A percentile compares a stretch with the other conserved stretches of the same genome.
Evolutionary conservation across 2,888 invertebrate species (phyloP).

Genomic region (Gandaritis pyraliata): DNA sequence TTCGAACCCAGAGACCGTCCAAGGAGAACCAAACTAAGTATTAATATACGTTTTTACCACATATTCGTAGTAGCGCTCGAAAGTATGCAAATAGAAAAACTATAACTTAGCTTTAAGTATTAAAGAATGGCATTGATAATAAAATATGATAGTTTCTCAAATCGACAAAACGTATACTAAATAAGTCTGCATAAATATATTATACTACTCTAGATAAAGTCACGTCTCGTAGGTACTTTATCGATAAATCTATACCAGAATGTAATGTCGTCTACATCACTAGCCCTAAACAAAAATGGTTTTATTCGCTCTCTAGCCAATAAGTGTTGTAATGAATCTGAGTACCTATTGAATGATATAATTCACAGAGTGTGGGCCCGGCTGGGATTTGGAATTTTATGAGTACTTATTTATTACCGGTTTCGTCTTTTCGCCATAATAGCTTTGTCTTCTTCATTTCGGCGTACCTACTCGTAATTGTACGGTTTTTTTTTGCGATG

Average conservation of each 20-base stretch:
- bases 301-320: conserved; percentile 77
- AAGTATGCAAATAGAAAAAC: neutral
- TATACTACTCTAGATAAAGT: neutral
- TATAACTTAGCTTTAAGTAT: too few species aligned
- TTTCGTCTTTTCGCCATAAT: conserved; percentile 70
- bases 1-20: conserved; percentile 6
- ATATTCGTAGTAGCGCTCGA: neutral
- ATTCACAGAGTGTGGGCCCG: conserved; percentile 74
- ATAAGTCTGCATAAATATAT: neutral
- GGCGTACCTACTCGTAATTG: conserved; percentile 43
- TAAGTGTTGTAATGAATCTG: conserved; percentile 81
- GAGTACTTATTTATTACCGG: conserved; percentile 68
- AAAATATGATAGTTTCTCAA: neutral
- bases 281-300: conserved; percentile 71
- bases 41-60: neutral
- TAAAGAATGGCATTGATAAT: too few species aligned
- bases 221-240: neutral
- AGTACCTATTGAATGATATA: conserved; percentile 76
- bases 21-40: conserved; percentile 10
- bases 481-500: conserved; percentile 38
- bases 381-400: conserved; percentile 71
- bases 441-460: conserved; percentile 44
- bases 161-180: neutral
- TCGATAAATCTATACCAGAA: conserved; percentile 28
- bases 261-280: conserved; percentile 48